Evolutionary conservation across 2,113 vertebrate species (phyloP), one percentile per base, ranked within the genome.

Genomic region (Glareola pratincola): DNA sequence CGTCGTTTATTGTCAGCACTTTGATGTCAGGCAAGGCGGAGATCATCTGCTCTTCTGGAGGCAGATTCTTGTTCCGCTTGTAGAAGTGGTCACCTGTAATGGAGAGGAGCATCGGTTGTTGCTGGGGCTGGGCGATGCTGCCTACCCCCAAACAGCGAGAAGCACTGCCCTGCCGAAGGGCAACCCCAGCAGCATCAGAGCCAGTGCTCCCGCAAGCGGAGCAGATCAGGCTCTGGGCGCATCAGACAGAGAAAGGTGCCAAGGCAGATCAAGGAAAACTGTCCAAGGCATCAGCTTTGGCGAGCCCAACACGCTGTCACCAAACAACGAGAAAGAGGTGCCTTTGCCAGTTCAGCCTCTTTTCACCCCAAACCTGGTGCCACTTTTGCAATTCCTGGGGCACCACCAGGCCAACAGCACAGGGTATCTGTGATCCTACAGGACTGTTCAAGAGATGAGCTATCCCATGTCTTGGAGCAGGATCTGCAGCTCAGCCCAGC

Each of bases 41-140:
- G 94, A 99, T 99, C 99, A 99, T 99, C 97, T 99, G 99, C 91
- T 99, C 99, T 82, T 99, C 99, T 2, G 99, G 98, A 23, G 99
- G 98, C 60, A 99, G 98, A 78, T 98, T 98, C 98, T 99, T 99
- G 98, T 99, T 99, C 94, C 99, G 98, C 97, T 99, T 99, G 90
- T 99, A 99, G 97, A 99, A 99, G 97, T 99, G 99, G 96, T 99
- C 99, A 69, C 99, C 99, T 99, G 84, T 6, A 69, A 90, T 8
- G 30, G 30, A 83, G 21, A 83, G 60, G 22, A 32, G 24, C 56
- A 34, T 32, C 21, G 3, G 3, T 48, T 48, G 54, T 10, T 24
- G 41, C 47, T 39, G 27, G 17, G 41, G 54, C 2, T 32, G 27
- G 64, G 30, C 51, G 62, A 39, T 7, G 37, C 73, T 51, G 68